Evolutionary conservation across 2,113 vertebrate genomes (phyloP).

Genomic region (Phalacrocorax pelagicus): DNA sequence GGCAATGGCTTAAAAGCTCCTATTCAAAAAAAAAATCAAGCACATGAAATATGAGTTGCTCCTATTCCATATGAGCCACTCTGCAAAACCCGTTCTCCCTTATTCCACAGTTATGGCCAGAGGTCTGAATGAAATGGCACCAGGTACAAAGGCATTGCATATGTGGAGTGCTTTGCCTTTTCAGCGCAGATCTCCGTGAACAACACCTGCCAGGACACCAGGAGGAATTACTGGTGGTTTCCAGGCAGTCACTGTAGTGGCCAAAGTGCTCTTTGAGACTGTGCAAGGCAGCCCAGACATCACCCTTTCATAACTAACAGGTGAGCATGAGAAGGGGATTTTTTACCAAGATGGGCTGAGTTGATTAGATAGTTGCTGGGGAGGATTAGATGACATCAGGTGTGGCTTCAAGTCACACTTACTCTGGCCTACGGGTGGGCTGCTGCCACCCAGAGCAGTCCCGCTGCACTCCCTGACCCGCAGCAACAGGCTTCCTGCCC

Average conservation of each 20-base stretch:
- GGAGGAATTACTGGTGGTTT: neutral
- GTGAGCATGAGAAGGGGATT: neutral
- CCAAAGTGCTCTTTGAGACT: neutral
- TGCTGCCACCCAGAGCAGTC: neutral
- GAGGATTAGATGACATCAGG: neutral
- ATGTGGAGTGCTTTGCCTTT: neutral
- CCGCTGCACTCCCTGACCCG: fast-evolving
- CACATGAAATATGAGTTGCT: neutral
- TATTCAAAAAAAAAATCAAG: neutral
- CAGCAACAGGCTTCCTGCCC: neutral
- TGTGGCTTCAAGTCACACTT: neutral
- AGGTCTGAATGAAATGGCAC: neutral
- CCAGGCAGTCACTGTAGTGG: neutral
- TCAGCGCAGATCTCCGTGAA: neutral
- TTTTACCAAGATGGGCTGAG: neutral
- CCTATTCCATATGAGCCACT: neutral
- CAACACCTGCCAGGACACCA: neutral
- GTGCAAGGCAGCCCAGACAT: fast-evolving
- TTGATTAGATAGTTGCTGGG: neutral
- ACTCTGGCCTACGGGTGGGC: neutral
- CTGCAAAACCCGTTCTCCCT: neutral
- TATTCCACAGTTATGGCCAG: neutral
- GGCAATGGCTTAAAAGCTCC: neutral
- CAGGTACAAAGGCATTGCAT: neutral
- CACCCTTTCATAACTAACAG: neutral